A percentile compares a stretch with the other conserved stretches of the same genome.
phyloP scores from a whole-genome alignment of 2,113 vertebrate species.

The Semnornis frantzii region DNA sequence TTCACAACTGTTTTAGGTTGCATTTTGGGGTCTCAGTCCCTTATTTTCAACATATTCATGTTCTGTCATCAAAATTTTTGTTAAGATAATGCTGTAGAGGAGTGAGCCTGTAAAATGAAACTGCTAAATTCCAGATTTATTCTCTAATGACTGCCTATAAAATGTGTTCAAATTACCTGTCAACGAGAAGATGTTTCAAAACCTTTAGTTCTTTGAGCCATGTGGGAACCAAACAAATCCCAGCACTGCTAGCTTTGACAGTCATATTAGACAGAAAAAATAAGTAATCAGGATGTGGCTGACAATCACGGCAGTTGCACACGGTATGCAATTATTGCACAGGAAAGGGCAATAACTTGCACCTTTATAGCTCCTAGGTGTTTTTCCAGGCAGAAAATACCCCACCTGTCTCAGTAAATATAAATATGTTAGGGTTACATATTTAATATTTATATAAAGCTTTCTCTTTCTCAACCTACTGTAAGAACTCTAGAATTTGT shows the following conservation, averaged over 20 bases:
- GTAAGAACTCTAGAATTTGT: not conserved
- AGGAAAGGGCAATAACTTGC: not conserved
- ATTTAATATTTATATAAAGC: not conserved
- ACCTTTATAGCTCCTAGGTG: not conserved
- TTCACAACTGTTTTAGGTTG: not conserved
- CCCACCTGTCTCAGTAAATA: not conserved
- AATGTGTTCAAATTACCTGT: conserved; percentile 22
- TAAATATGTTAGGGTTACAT: not conserved
- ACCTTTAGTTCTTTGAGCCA: not conserved
- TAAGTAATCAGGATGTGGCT: not conserved
- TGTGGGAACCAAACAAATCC: not conserved
- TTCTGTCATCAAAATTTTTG: not conserved
- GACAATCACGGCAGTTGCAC: not conserved
- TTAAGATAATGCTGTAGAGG: not conserved
- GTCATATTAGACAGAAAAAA: not conserved
- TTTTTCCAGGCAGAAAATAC: not conserved
- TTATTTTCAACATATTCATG: not conserved
- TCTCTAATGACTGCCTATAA: conserved; percentile 38
- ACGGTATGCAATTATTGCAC: too few relatives aligned
- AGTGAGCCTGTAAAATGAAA: not conserved
- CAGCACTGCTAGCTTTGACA: not conserved
- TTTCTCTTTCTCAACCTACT: not conserved
- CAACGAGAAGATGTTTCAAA: conserved; percentile 22
- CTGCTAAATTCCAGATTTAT: not conserved
- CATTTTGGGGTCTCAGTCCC: not conserved